phyloP scores from a whole-genome alignment of 2,113 vertebrate genomes.

The Ammodytes dubius region DNA sequence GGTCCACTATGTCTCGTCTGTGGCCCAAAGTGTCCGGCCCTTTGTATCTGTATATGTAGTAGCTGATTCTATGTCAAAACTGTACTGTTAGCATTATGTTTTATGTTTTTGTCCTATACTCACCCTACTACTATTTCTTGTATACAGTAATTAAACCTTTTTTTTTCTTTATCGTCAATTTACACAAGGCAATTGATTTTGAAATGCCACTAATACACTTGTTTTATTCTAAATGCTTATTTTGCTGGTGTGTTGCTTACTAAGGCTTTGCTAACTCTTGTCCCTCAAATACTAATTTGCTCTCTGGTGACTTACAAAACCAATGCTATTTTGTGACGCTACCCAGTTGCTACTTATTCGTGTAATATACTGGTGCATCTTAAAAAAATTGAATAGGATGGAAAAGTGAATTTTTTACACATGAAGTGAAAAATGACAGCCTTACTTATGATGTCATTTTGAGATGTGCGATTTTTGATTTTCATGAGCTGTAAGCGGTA shows the following conservation, averaged over 20 bases:
- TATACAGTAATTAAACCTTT: not conserved
- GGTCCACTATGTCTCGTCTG: slow-evolving; percentile 45
- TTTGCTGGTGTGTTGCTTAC: slow-evolving; percentile 32
- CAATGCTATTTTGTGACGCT: slow-evolving; percentile 28
- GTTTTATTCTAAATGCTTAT: slow-evolving; percentile 29
- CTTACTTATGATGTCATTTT: too few species aligned
- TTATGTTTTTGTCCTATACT: slow-evolving; percentile 38
- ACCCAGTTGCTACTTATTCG: slow-evolving; percentile 41
- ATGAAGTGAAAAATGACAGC: too few species aligned
- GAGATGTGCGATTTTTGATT: too few species aligned
- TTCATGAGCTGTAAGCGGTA: too few species aligned
- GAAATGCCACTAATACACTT: slow-evolving; percentile 16
- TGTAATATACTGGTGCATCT: not conserved
- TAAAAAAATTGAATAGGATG: too few species aligned
- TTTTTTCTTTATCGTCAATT: too few species aligned
- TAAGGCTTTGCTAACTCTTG: slow-evolving; percentile 32
- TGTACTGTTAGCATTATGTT: slow-evolving; percentile 13
- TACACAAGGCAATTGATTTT: too few species aligned
- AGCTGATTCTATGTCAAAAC: not conserved
- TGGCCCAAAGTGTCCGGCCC: slow-evolving; percentile 30
- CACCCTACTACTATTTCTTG: slow-evolving; percentile 16
- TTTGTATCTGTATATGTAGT: slow-evolving; percentile 48
- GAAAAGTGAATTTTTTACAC: too few species aligned
- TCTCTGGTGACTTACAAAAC: slow-evolving; percentile 28
- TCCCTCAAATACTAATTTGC: slow-evolving; percentile 5